These are phyloP conservation scores for Carassius auratus DNA, from an alignment of 2,113 vertebrate genomes.

Conservation along the genomic window DNA sequence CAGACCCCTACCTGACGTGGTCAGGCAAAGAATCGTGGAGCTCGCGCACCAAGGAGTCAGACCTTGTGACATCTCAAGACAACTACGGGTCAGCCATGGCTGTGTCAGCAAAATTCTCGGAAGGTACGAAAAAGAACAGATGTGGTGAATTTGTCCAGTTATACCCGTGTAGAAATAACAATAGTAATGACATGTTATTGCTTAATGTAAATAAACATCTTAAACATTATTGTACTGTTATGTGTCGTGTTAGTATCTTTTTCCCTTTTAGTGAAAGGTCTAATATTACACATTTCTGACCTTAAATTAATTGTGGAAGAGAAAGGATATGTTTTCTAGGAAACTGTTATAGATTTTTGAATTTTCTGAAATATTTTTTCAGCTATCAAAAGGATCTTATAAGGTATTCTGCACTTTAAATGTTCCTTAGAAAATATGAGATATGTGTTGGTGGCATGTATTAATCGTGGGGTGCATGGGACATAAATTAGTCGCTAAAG, in stretches of 20 bases:
- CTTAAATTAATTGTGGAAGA: slow-evolving; percentile 32
- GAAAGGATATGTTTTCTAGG: slow-evolving; percentile 49
- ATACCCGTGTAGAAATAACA: neutral
- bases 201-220: slow-evolving; percentile 26
- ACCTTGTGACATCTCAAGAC: slow-evolving; percentile 98
- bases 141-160: neutral
- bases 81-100: slow-evolving; percentile 99
- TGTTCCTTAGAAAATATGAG: slow-evolving; percentile 74
- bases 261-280: slow-evolving; percentile 36
- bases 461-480: slow-evolving; percentile 68
- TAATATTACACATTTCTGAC: slow-evolving; percentile 20
- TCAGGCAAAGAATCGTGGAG: slow-evolving; percentile 98
- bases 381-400: slow-evolving; percentile 83
- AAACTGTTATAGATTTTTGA: slow-evolving; percentile 63
- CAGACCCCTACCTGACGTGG: slow-evolving; percentile 98
- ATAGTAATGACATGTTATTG: neutral
- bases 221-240: slow-evolving; percentile 2
- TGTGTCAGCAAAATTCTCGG: slow-evolving; percentile 99
- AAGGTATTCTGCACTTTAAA: slow-evolving; percentile 82
- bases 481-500: slow-evolving; percentile 51
- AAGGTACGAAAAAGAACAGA: slow-evolving; percentile 85
- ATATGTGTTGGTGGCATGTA: slow-evolving; percentile 74
- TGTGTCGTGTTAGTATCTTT: slow-evolving; percentile 5
- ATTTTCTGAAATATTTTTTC: slow-evolving; percentile 82
- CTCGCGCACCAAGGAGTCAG: slow-evolving; percentile 97